Evolutionary conservation across 2,113 vertebrate species (phyloP), one percentile per base, ranked within the genome.

Genomic region (Bufo bufo): DNA sequence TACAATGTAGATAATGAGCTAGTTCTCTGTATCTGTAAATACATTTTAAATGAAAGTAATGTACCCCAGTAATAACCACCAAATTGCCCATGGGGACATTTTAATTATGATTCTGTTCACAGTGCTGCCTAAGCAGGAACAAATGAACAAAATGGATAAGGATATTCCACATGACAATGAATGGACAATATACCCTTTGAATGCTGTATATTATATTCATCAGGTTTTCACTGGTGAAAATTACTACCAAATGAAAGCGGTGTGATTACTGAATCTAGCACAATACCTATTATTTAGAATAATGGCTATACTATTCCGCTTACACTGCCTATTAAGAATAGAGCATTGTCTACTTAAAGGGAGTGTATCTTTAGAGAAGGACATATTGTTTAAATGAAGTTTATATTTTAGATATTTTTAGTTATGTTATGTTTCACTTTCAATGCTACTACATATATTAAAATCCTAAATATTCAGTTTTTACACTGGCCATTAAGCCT

Each of bases 61-160:
- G 58, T 19, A 82, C 79, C 79, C 79, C 79, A 82, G 56, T 82
- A 82, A 82, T 82, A 82, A 63, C 79, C 79, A 61, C 20, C 79
- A 82, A 82, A 19, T 61, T 61, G 79, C 79, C 79, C 23, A 82
- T 82, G 33, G 79, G 79, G 79, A 82, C 58, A 82, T 80, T 80
- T 59, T 63, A 82, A 82, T 82, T 82, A 82, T 61, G 13, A 63
- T 61, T 47, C 79, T 82, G 61, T 63, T 82, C 58, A 47, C 79
- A 45, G 14, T 61, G 54, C 12, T 58, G n/a, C 23, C 43, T 59
- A 43, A 16, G 54, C 23, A 43, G 23, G 52, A 52, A 80, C 43
- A 63, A 7, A 81, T 43, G n/a, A 61, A 82, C n/a, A 43, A 47
- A 63, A 61, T 63, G 58, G 23, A 6, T 20, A 8, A 17, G 54